Percentiles rank a stretch among this genome's conserved stretches.
phyloP scores from a whole-genome alignment of 2,113 vertebrate species.

The Recurvirostra avosetta region DNA sequence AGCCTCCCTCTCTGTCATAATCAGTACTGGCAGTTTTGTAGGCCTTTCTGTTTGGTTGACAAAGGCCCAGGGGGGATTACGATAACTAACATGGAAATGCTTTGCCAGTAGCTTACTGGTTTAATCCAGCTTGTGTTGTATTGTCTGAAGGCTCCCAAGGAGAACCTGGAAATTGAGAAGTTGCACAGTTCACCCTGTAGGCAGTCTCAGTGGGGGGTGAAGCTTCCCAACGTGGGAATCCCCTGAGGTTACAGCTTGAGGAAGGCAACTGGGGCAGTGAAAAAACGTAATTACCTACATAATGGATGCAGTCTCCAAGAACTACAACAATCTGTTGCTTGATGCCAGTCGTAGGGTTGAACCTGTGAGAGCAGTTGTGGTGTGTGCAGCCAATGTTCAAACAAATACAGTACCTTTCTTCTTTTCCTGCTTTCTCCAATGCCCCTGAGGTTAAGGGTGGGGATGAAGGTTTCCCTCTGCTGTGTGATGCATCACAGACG shows the following conservation, averaged over 20 bases:
- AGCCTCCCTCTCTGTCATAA: not conserved
- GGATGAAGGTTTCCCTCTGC: not conserved
- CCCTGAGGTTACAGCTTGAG: conserved; percentile 16
- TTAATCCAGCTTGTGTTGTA: not conserved
- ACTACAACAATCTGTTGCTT: not conserved
- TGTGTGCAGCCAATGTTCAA: not conserved
- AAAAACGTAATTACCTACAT: conserved; percentile 5
- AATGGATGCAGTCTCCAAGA: conserved; percentile 1
- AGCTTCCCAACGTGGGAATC: conserved; percentile 5
- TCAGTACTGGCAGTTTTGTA: not conserved
- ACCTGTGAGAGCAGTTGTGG: not conserved
- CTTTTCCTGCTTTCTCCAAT: not conserved
- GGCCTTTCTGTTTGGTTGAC: not conserved
- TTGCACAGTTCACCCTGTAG: not conserved
- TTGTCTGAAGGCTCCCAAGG: not conserved
- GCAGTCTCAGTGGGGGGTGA: not conserved
- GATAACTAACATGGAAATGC: not conserved
- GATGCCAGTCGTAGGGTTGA: not conserved
- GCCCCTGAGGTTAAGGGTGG: not conserved
- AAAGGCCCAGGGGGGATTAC: not conserved
- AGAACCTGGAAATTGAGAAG: not conserved
- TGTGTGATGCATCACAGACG: not conserved
- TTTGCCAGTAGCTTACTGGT: not conserved
- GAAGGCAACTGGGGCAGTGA: not conserved
- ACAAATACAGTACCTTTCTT: not conserved